Conservation (phyloP, 1,140 invertebrate genomes). For the Eriosoma lanigerum region DNA sequence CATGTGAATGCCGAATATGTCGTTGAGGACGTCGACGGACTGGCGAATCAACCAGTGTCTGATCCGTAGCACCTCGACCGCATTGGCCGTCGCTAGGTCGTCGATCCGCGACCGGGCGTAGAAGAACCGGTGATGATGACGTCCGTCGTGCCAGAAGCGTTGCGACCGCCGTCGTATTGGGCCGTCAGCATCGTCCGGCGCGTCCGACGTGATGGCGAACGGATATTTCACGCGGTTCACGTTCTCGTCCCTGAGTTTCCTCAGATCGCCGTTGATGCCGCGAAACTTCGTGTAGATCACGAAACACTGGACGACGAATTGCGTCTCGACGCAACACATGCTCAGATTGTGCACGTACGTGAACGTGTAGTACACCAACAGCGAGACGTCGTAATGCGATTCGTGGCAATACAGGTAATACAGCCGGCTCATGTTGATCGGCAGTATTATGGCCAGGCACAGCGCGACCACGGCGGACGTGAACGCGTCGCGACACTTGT, state of each 20-base stretch:
- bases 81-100: not conserved
- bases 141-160: no score
- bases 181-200: not conserved
- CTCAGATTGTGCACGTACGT: not conserved
- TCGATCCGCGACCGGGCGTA: no score
- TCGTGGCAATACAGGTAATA: not conserved
- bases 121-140: no score
- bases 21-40: not conserved
- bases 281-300: not conserved
- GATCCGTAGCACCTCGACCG: not conserved
- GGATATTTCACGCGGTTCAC: not conserved
- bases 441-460: not conserved
- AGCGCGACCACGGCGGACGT: not conserved
- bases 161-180: not conserved
- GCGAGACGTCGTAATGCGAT: not conserved
- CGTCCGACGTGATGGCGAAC: not conserved
- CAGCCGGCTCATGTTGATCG: not conserved
- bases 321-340: slow-evolving; percentile 1
- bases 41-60: not conserved
- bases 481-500: not conserved
- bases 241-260: not conserved
- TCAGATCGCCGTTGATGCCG: not conserved
- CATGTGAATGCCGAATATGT: not conserved
- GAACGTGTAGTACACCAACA: not conserved
- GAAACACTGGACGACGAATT: not conserved